Evolutionary conservation across 23 tunicate genomes (phyloP).

Genomic region (Aplidium turbinatum): DNA sequence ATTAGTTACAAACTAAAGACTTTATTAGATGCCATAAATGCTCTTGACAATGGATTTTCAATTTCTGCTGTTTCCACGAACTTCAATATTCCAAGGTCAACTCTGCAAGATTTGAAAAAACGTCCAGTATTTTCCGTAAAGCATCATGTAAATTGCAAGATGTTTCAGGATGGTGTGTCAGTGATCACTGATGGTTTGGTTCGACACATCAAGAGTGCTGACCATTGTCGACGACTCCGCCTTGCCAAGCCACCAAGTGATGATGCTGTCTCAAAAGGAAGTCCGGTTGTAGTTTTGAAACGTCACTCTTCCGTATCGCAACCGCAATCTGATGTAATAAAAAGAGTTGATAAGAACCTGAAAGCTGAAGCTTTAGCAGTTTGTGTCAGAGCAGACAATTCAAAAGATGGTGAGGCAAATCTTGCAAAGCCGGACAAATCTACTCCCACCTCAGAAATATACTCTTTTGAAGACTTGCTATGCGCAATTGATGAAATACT

Average conservation of each 20-base stretch:
- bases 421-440: no score
- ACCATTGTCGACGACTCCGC: constrained; percentile 5
- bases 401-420: no score
- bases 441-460: no score
- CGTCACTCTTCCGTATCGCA: no score
- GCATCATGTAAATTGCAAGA: constrained; percentile 41
- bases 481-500: not conserved
- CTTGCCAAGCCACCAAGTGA: not conserved
- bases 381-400: no score
- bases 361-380: no score
- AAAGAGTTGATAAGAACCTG: no score
- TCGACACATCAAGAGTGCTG: constrained; percentile 25
- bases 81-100: constrained; percentile 33
- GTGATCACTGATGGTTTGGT: constrained; percentile 4
- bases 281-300: constrained; percentile 9
- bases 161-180: constrained; percentile 32
- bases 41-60: constrained; percentile 21
- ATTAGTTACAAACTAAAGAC: constrained; percentile 5
- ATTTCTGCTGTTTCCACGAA: constrained; percentile 6
- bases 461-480: not conserved
- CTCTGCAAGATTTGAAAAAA: constrained; percentile 1
- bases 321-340: no score
- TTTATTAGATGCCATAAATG: constrained; percentile 26
- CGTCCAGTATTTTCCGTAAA: constrained; percentile 1
- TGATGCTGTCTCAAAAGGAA: not conserved